A percentile compares a stretch with the other conserved stretches of the same genome.
These are phyloP conservation scores for Megalonaias nervosa DNA, from an alignment of 1,140 invertebrate species.

Conservation along the genomic window DNA sequence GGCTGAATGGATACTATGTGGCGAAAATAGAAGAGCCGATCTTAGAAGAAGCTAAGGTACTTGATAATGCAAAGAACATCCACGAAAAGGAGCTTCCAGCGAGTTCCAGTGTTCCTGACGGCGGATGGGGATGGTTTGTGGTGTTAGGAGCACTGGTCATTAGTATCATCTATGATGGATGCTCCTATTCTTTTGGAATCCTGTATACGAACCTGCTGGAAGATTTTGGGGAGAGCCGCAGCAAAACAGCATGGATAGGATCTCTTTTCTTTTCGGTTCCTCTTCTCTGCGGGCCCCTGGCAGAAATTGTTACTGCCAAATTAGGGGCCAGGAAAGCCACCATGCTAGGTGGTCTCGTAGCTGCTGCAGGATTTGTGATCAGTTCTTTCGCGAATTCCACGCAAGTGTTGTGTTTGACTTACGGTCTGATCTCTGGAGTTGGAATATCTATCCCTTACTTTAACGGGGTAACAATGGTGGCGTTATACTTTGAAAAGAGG, in stretches of 20 bases:
- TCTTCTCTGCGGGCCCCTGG: constrained; percentile 86
- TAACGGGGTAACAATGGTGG: constrained; percentile 77
- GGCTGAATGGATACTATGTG: no score
- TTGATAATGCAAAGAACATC: no score
- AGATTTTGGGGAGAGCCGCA: constrained; percentile 88
- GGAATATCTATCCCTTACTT: constrained; percentile 92
- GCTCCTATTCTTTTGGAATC: constrained; percentile 73
- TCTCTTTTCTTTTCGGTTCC: constrained; percentile 66
- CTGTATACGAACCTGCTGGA: constrained; percentile 80
- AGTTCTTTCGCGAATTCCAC: constrained; percentile 76
- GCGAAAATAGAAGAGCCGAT: no score
- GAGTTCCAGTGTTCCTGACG: constrained; percentile 75
- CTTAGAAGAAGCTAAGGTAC: no score
- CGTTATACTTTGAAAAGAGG: constrained; percentile 94
- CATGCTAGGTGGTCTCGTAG: constrained; percentile 81
- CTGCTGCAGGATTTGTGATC: constrained; percentile 84
- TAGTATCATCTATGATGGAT: constrained; percentile 92
- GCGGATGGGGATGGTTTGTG: constrained; percentile 85
- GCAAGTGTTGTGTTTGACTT: constrained; percentile 83
- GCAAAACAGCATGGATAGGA: constrained; percentile 86
- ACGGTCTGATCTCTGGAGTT: constrained; percentile 88
- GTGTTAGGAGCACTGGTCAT: constrained; percentile 90
- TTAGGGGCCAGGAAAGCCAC: constrained; percentile 85
- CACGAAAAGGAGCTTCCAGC: no score
- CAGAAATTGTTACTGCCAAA: constrained; percentile 88